Evolutionary conservation across 2,797 vertebrate species (phyloP).

Genomic region (Crax fasciolata): DNA sequence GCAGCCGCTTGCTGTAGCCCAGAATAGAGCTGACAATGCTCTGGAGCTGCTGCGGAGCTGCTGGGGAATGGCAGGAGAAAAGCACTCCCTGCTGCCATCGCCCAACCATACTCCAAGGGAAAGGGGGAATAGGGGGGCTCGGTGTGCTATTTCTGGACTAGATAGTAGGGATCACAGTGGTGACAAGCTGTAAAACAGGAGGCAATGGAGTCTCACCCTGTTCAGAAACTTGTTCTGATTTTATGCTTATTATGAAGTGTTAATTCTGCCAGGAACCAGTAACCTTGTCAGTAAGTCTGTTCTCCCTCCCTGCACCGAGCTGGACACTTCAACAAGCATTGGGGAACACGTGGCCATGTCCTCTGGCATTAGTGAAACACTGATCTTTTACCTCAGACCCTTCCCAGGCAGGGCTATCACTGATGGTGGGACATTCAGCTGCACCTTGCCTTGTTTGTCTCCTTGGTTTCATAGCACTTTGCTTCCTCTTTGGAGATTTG

Average conservation of each 20-base stretch:
- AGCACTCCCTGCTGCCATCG: neutral
- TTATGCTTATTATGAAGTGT: neutral
- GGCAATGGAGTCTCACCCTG: neutral
- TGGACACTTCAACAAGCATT: neutral
- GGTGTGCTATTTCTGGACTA: neutral
- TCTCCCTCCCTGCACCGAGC: neutral
- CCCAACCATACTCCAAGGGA: neutral
- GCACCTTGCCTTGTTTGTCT: neutral
- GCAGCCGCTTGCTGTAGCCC: neutral
- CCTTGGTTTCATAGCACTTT: neutral
- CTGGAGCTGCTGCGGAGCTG: neutral
- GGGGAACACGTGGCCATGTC: neutral
- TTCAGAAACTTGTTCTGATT: neutral
- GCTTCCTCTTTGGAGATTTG: neutral
- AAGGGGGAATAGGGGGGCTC: rapidly evolving
- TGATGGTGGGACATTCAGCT: neutral
- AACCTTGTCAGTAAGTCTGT: neutral
- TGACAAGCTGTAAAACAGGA: neutral
- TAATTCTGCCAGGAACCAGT: neutral
- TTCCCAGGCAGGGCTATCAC: neutral
- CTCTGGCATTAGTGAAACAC: neutral
- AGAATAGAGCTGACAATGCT: neutral
- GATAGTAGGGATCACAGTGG: neutral
- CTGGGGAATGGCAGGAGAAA: neutral
- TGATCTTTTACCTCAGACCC: neutral